phyloP scores from a whole-genome alignment of 2,113 vertebrate genomes.

The Tragelaphus buxtoni region DNA sequence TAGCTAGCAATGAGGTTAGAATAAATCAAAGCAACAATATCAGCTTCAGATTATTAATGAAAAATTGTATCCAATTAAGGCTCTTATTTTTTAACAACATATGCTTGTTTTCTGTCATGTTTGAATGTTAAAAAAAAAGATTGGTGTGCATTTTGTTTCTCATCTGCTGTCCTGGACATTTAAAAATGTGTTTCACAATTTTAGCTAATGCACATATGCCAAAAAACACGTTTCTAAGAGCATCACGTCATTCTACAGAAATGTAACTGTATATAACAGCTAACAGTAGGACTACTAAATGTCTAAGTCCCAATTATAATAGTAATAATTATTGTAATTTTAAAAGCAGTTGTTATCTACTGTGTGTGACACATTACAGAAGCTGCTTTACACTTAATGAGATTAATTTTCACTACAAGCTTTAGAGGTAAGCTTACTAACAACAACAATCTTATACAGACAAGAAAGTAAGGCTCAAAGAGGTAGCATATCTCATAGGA shows the following conservation, averaged over 20 bases:
- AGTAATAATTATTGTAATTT: neutral
- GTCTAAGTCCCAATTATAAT: neutral
- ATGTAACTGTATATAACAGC: neutral
- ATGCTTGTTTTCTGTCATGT: slow-evolving; percentile 35
- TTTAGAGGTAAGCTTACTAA: neutral
- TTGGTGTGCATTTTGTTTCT: slow-evolving; percentile 26
- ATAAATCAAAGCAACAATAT: neutral
- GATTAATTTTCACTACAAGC: neutral
- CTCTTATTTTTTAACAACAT: slow-evolving; percentile 7
- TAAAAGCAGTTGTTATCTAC: neutral
- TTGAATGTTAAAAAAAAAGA: neutral
- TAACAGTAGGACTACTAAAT: neutral
- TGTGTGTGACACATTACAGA: neutral
- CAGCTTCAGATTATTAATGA: slow-evolving; percentile 2
- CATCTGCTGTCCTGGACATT: neutral
- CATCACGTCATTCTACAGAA: slow-evolving; percentile 9
- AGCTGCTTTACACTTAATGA: neutral
- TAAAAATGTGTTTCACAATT: slow-evolving; percentile 34
- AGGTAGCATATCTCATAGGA: neutral
- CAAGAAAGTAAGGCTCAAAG: neutral
- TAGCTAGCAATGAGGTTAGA: slow-evolving; percentile 10
- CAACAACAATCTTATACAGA: neutral
- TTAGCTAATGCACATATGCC: neutral
- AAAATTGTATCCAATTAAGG: slow-evolving; percentile 37
- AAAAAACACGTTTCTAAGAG: slow-evolving; percentile 7